phyloP scores from a whole-genome alignment of 2,797 vertebrate species.

The Geotrypetes seraphini region DNA sequence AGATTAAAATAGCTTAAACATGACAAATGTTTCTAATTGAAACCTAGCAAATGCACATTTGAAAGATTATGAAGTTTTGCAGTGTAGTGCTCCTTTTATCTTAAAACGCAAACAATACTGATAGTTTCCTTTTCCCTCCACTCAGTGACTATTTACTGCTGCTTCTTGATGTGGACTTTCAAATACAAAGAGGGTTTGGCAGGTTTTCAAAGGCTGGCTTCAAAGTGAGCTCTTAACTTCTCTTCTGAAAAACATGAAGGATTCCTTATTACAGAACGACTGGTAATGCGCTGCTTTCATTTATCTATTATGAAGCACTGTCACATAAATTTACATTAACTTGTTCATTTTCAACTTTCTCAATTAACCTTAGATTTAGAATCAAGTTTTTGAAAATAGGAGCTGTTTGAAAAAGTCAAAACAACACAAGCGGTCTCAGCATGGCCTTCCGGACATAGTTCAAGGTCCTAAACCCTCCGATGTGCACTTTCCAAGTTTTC shows the following conservation, averaged over 20 bases:
- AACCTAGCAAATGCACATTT: slow-evolving; percentile 57
- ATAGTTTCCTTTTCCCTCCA: slow-evolving; percentile 72
- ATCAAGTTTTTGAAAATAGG: slow-evolving; percentile 36
- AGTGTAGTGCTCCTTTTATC: slow-evolving; percentile 61
- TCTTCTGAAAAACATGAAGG: slow-evolving; percentile 62
- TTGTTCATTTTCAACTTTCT: slow-evolving; percentile 37
- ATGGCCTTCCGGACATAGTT: too few relatives aligned
- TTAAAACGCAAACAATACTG: slow-evolving; percentile 73
- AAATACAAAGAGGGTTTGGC: slow-evolving; percentile 68
- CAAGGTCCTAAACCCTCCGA: too few relatives aligned
- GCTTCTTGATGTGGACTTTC: slow-evolving; percentile 63
- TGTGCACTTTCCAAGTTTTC: too few relatives aligned
- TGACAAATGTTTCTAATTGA: slow-evolving; percentile 53
- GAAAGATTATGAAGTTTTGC: slow-evolving; percentile 63
- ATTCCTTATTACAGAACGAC: slow-evolving; percentile 49
- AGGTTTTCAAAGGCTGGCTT: slow-evolving; percentile 62
- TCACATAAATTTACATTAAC: slow-evolving; percentile 40
- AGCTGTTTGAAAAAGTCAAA: slow-evolving; percentile 44
- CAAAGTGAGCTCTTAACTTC: slow-evolving; percentile 57
- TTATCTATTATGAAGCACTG: slow-evolving; percentile 52
- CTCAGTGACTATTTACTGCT: slow-evolving; percentile 57
- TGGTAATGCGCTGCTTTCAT: slow-evolving; percentile 51
- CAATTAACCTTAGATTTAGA: slow-evolving; percentile 43
- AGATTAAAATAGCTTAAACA: slow-evolving; percentile 36
- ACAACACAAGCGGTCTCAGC: too few relatives aligned